A percentile compares a stretch with the other conserved stretches of the same genome.
Evolutionary conservation across 2,888 invertebrate species (phyloP).

Genomic region (Ormyrus rosae): DNA sequence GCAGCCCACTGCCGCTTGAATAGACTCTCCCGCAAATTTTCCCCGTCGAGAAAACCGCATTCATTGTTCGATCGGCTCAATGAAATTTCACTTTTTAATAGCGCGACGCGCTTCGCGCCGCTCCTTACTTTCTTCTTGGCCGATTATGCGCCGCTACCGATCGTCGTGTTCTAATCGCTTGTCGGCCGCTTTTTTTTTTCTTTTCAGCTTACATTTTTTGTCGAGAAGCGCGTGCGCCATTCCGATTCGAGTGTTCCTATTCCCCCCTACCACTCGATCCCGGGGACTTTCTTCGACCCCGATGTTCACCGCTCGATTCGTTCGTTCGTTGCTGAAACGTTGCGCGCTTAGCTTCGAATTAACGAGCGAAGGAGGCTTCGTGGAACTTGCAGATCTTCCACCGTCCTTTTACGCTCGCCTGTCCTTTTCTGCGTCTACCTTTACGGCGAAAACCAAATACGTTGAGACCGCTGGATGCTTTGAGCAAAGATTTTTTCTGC

Average conservation of each 20-base stretch:
- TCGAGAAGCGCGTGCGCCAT: background rate
- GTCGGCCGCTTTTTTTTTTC: background rate
- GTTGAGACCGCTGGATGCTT: no score
- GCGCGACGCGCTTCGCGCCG: slow-evolving; percentile 55
- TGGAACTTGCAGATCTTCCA: slow-evolving; percentile 15
- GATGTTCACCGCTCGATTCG: slow-evolving; percentile 56
- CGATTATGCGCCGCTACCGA: slow-evolving; percentile 43
- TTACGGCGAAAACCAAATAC: no score
- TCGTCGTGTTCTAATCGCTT: slow-evolving; percentile 18
- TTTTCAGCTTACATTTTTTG: no score
- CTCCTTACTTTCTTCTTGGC: slow-evolving; percentile 56
- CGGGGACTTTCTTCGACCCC: slow-evolving; percentile 60
- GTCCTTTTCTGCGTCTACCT: no score
- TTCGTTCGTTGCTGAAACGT: slow-evolving; percentile 1
- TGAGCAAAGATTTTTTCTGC: no score
- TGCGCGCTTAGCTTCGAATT: slow-evolving; percentile 3
- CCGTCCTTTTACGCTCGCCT: background rate
- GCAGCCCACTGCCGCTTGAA: background rate
- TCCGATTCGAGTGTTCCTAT: slow-evolving; percentile 1
- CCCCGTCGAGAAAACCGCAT: slow-evolving; percentile 32
- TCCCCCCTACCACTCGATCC: background rate
- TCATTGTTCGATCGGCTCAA: slow-evolving; percentile 53
- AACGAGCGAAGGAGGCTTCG: slow-evolving; percentile 23
- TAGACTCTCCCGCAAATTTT: background rate
- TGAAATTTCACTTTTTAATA: slow-evolving; percentile 61